A percentile compares a stretch with the other conserved stretches of the same genome.
Evolutionary conservation across 2,888 invertebrate genomes (phyloP).

Genomic region (Boloria euphrosyne): DNA sequence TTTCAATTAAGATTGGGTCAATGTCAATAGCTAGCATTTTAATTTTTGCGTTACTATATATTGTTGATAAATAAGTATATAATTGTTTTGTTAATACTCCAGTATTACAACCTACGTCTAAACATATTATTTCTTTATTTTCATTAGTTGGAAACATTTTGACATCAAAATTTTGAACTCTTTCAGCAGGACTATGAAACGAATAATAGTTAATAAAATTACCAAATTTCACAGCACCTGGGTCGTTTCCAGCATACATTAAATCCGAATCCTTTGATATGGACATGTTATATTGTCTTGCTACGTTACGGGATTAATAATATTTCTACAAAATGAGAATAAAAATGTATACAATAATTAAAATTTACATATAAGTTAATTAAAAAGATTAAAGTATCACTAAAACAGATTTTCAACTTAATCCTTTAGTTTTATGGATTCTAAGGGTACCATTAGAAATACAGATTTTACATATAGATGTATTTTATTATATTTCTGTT

Average conservation of each 20-base stretch:
- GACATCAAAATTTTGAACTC: constrained; percentile 82
- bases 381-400: too few species aligned
- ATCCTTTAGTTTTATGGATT: too few species aligned
- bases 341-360: too few species aligned
- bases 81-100: constrained; percentile 87
- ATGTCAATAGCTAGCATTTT: constrained; percentile 88
- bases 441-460: too few species aligned
- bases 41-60: constrained; percentile 59
- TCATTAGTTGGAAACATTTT: constrained; percentile 59
- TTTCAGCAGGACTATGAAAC: constrained; percentile 87
- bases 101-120: constrained; percentile 91
- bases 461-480: too few species aligned
- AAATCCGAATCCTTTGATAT: constrained; percentile 24
- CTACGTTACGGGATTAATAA: too few species aligned
- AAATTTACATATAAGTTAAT: too few species aligned
- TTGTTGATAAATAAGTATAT: constrained; percentile 72
- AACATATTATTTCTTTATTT: constrained; percentile 61
- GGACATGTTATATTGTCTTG: constrained; percentile 2
- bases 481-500: too few species aligned
- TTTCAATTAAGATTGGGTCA: constrained; percentile 85
- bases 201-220: constrained; percentile 95
- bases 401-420: too few species aligned
- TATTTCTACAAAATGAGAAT: too few species aligned
- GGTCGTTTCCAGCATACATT: constrained; percentile 81
- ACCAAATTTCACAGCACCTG: constrained; percentile 90